Evolutionary conservation across 2,797 vertebrate genomes (phyloP).

Genomic region (Lemur catta): DNA sequence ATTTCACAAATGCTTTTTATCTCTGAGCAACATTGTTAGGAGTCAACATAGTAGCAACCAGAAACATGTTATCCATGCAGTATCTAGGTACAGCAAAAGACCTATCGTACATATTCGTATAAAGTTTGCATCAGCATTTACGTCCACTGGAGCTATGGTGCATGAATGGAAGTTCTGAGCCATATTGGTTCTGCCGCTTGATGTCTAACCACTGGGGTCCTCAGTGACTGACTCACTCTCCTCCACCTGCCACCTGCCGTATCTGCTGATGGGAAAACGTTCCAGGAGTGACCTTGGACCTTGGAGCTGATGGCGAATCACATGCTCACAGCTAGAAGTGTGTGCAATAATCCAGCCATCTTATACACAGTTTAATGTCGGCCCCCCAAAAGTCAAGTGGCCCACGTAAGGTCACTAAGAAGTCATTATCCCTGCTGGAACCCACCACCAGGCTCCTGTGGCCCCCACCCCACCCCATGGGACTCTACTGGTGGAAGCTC

Average conservation of each 20-base stretch:
- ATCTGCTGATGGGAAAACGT: neutral
- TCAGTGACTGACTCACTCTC: neutral
- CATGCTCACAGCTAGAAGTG: neutral
- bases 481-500: neutral
- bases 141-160: neutral
- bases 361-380: neutral
- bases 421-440: neutral
- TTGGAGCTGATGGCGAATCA: neutral
- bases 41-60: neutral
- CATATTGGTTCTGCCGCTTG: neutral
- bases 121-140: neutral
- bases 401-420: neutral
- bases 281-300: neutral
- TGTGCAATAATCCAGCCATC: neutral
- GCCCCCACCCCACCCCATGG: neutral
- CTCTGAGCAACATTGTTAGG: neutral
- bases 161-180: neutral
- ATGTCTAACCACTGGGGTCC: neutral
- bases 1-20: neutral
- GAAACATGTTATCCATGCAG: neutral
- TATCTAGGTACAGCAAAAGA: neutral
- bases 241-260: neutral
- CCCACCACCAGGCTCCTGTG: neutral
- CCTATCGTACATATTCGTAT: neutral
- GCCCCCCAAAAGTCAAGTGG: neutral